Conservation (phyloP, 2,888 invertebrate species). For the Phaonia tiefii region DNA sequence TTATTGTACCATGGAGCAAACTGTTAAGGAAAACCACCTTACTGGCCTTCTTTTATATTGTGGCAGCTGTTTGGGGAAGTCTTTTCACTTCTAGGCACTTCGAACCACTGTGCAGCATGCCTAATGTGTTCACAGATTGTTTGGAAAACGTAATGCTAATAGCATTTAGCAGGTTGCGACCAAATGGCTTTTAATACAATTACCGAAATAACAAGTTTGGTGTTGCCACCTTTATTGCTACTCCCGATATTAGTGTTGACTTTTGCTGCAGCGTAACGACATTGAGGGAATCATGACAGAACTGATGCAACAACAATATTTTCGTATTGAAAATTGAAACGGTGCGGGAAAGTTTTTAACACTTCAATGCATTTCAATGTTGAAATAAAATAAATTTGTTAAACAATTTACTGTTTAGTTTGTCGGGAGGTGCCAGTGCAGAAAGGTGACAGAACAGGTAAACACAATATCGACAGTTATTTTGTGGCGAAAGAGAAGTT, state of each 20-base stretch:
- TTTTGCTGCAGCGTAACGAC: not conserved
- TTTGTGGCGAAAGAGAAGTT: not conserved
- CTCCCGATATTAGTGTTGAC: not conserved
- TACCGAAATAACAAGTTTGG: not conserved
- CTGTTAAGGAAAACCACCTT: too few relatives aligned
- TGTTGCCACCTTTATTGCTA: not conserved
- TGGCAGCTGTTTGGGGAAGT: too few relatives aligned
- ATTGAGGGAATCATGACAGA: too few relatives aligned
- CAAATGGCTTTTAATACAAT: slow-evolving; percentile 28
- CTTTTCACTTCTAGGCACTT: too few relatives aligned
- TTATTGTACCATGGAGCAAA: too few relatives aligned
- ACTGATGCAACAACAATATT: too few relatives aligned
- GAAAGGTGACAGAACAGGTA: too few relatives aligned
- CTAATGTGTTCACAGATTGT: not conserved
- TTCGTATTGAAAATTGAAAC: too few relatives aligned
- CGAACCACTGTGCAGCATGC: not conserved
- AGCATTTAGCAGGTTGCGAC: slow-evolving; percentile 23
- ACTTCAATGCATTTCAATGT: not conserved
- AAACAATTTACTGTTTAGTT: slow-evolving; percentile 15
- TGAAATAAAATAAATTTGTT: slow-evolving; percentile 2
- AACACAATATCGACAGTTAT: not conserved
- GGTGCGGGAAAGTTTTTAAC: too few relatives aligned
- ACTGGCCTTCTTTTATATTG: too few relatives aligned
- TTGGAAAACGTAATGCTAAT: not conserved
- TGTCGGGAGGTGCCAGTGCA: not conserved